Conservation (phyloP, 2,888 invertebrate genomes). For the Coronaproctus castanopsis region DNA sequence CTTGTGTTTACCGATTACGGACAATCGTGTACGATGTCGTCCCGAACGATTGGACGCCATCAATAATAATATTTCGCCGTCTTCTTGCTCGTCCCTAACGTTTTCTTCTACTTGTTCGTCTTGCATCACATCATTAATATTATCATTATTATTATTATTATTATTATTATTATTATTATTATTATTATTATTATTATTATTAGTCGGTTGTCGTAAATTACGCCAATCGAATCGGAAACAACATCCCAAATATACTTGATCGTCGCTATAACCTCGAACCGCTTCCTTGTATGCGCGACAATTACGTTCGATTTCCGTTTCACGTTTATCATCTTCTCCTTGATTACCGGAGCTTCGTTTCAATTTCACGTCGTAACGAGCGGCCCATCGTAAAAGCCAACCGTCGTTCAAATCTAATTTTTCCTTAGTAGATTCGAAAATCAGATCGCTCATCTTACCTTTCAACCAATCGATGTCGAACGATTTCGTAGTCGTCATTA, state of each 20-base stretch:
- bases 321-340: neutral
- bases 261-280: slow-evolving; percentile 26
- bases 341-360: neutral
- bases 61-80: slow-evolving; percentile 25
- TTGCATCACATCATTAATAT: neutral
- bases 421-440: too few species aligned
- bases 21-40: slow-evolving; percentile 28
- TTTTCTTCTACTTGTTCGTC: slow-evolving; percentile 7
- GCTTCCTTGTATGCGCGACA: slow-evolving; percentile 5
- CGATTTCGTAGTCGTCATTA: too few species aligned
- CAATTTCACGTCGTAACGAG: neutral
- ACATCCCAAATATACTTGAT: slow-evolving; percentile 28
- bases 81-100: slow-evolving; percentile 1
- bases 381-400: neutral
- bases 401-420: neutral
- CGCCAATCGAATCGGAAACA: slow-evolving; percentile 29
- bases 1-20: slow-evolving; percentile 30
- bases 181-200: neutral
- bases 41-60: slow-evolving; percentile 30
- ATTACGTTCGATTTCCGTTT: too few species aligned
- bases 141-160: neutral
- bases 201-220: slow-evolving; percentile 24
- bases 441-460: too few species aligned
- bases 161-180: neutral
- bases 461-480: too few species aligned